Conservation (phyloP, 2,797 vertebrate genomes). For the Etheostoma nigrum region DNA sequence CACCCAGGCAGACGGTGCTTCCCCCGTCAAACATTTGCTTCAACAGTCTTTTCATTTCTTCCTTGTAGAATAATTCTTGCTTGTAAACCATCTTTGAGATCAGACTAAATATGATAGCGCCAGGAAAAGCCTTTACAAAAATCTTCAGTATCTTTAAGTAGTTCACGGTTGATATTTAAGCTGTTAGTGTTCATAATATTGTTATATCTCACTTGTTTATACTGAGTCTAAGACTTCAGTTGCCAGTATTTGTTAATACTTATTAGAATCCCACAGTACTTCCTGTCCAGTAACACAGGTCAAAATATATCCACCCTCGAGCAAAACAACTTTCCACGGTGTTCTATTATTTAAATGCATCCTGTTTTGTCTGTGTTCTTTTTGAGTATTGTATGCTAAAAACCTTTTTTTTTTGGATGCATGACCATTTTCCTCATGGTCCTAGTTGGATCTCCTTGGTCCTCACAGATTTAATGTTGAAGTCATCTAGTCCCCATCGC, state of each 20-base stretch:
- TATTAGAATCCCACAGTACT: conserved; percentile 19
- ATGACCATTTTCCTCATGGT: too few relatives aligned
- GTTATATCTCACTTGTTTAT: neutral
- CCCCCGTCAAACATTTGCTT: neutral
- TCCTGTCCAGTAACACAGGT: conserved; percentile 36
- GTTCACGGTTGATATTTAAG: conserved; percentile 1
- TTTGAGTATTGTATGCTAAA: neutral
- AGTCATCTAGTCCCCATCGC: neutral
- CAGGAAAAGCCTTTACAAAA: too few relatives aligned
- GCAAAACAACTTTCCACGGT: neutral
- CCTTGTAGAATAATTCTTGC: too few relatives aligned
- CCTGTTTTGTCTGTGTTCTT: neutral
- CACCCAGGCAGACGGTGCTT: neutral
- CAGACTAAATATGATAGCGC: neutral
- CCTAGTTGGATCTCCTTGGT: neutral
- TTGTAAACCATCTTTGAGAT: conserved; percentile 2
- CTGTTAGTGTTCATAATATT: neutral
- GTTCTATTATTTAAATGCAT: neutral
- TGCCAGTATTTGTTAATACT: conserved; percentile 39
- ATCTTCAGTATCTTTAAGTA: neutral
- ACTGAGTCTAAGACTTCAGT: conserved; percentile 1
- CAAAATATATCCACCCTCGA: conserved; percentile 11
- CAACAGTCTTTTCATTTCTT: neutral
- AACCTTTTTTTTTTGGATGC: neutral
- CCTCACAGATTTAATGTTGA: neutral